Evolutionary conservation across 2,888 invertebrate genomes (phyloP), one percentile per base, ranked within the genome.

Genomic region (Macaria liturata): DNA sequence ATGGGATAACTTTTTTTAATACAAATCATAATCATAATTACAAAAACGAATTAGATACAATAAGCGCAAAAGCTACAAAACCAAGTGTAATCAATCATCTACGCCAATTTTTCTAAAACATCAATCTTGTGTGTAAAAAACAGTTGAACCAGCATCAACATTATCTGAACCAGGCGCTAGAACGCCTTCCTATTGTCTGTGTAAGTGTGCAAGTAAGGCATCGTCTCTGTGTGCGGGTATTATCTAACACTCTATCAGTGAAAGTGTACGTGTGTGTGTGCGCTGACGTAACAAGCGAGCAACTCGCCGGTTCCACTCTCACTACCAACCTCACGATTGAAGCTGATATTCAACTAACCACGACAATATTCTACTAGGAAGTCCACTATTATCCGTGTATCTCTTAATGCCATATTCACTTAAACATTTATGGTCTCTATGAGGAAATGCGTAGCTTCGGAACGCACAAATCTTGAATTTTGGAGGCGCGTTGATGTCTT

Each of bases 191-290:
- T 84, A 84, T 84, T 84, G 86, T 60, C 59, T 84, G 72, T 86
- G 81, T 85, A 85, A 86, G 83, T 86, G 85, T 87, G 88, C 86
- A 88, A 88, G 90, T 90, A 88, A 88, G 89, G 80, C 89, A 87
- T 81, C 82, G 75, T 83, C 80, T 76, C 77, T 70, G 86, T 84
- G 75, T 81, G 78, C 75, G 77, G 76, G 74, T 83, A 85, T 91
- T 90, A 91, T 89, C 89, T 90, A 91, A 91, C 83, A 89, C 87
- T 88, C 87, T 87, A 88, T 89, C 88, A 88, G 84, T 84, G 85
- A 80, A 84, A 88, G 89, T 90, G 89, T 86, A 83, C 84, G 86
- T 90, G 87, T 89, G 89, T 88, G 89, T 80, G 86, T 70, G 68
- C 74, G 71, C 62, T 90, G 90, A 89, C 87, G 90, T 83, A 90